phyloP scores from a whole-genome alignment of 1,140 invertebrate genomes.

The Drosophila orosa region DNA sequence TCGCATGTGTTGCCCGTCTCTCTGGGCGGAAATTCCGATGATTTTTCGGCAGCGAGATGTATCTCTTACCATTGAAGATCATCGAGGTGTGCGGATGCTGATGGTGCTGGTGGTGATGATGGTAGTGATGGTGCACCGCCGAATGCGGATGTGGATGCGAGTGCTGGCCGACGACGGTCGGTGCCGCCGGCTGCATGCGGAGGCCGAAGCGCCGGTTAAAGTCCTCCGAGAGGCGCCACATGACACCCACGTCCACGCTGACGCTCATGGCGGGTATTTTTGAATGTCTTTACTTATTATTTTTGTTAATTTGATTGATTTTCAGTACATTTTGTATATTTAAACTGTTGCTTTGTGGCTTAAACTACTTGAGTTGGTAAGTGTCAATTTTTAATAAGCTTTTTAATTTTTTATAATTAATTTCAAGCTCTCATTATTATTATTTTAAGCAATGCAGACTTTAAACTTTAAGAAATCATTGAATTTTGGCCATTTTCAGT shows the following conservation, averaged over 20 bases:
- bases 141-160: constrained; percentile 63
- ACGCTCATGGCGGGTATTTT: constrained; percentile 71
- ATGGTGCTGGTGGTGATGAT: constrained; percentile 63
- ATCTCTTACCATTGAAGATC: constrained; percentile 85
- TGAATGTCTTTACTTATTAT: neutral
- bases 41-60: constrained; percentile 23
- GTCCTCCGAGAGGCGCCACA: constrained; percentile 84
- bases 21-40: constrained; percentile 48
- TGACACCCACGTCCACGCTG: constrained; percentile 83
- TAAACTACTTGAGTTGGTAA: too few species aligned
- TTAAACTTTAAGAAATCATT: neutral
- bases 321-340: neutral
- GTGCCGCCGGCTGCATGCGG: constrained; percentile 74
- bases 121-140: constrained; percentile 71
- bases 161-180: constrained; percentile 61
- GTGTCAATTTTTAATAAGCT: fast-evolving
- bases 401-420: neutral
- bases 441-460: too few species aligned
- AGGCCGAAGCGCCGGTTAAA: constrained; percentile 82
- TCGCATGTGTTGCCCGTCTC: neutral
- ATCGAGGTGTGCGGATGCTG: constrained; percentile 78
- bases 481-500: too few species aligned
- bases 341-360: too few species aligned
- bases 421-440: neutral
- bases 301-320: neutral